Conservation (phyloP, 2,888 invertebrate species). For the Neria commutata region DNA sequence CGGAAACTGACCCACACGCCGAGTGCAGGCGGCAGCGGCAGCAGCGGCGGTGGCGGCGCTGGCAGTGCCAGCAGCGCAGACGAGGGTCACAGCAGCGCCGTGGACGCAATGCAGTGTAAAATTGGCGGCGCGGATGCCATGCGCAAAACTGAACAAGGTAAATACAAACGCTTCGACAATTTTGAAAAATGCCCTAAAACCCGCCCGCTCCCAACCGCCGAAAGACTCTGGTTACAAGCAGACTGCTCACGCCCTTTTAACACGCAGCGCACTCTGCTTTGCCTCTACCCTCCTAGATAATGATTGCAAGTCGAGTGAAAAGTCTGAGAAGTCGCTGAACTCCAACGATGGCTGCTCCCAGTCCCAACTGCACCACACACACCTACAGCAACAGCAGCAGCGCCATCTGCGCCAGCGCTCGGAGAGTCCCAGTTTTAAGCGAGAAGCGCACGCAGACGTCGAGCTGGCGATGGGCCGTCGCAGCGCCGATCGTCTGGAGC, state of each 20-base stretch:
- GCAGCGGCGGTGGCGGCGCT: constrained; percentile 31
- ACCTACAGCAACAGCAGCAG: constrained; percentile 25
- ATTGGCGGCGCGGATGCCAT: constrained; percentile 40
- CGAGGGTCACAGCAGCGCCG: constrained; percentile 39
- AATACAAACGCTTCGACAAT: constrained; percentile 19
- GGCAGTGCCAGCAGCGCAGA: constrained; percentile 28
- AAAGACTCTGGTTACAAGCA: too few relatives aligned
- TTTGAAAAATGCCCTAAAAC: constrained; percentile 36
- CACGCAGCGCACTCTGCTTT: constrained; percentile 52
- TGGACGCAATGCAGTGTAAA: constrained; percentile 11
- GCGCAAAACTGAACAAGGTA: constrained; percentile 39
- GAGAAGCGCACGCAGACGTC: constrained; percentile 56
- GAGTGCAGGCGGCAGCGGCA: constrained; percentile 36
- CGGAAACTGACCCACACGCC: constrained; percentile 63
- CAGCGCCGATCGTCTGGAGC: constrained; percentile 45
- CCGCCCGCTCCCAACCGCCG: too few relatives aligned
- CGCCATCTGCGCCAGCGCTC: constrained; percentile 45
- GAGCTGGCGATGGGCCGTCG: constrained; percentile 47
- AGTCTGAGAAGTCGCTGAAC: constrained; percentile 55
- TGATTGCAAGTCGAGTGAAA: constrained; percentile 57
- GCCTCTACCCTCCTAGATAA: constrained; percentile 48
- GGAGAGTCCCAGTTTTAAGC: constrained; percentile 57
- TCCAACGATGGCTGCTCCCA: constrained; percentile 45
- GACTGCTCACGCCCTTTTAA: constrained; percentile 27
- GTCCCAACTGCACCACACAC: constrained; percentile 9